Evolutionary conservation across 2,888 invertebrate genomes (phyloP).

Genomic region (Alloscopus bannaensis): DNA sequence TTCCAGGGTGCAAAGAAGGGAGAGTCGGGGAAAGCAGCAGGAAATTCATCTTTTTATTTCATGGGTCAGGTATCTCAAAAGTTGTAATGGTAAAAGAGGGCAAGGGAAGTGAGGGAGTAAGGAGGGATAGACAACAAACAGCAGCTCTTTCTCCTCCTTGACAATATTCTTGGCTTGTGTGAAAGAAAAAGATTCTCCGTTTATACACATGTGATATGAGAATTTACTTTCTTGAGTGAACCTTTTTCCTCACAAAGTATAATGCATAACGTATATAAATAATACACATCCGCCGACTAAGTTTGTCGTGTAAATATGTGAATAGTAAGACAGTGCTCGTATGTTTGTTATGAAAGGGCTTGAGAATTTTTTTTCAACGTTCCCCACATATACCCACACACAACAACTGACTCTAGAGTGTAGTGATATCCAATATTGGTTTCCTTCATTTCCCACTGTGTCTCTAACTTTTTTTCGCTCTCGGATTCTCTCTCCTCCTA

Average conservation of each 20-base stretch:
- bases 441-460: constrained; percentile 44
- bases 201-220: constrained; percentile 1
- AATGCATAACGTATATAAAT: no score
- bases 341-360: not conserved
- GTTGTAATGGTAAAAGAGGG: constrained; percentile 10
- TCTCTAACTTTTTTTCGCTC: constrained; percentile 28
- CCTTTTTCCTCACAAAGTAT: not conserved
- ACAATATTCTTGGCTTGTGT: constrained; percentile 44
- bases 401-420: no score
- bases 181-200: constrained; percentile 12
- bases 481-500: constrained; percentile 40
- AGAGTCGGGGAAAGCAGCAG: constrained; percentile 30
- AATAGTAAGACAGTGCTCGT: not conserved
- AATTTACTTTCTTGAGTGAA: constrained; percentile 9
- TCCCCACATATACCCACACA: no score
- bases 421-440: constrained; percentile 50
- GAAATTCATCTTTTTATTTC: constrained; percentile 60
- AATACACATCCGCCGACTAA: no score
- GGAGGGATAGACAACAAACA: no score
- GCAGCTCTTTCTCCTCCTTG: constrained; percentile 40
- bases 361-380: not conserved
- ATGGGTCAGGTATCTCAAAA: constrained; percentile 60
- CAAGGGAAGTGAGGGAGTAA: constrained; percentile 31
- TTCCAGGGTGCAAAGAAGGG: constrained; percentile 39
- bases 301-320: not conserved